Percentiles rank a stretch among this genome's conserved stretches.
These are phyloP conservation scores for Theretra japonica DNA, from an alignment of 2,888 invertebrate species.

Conservation along the genomic window DNA sequence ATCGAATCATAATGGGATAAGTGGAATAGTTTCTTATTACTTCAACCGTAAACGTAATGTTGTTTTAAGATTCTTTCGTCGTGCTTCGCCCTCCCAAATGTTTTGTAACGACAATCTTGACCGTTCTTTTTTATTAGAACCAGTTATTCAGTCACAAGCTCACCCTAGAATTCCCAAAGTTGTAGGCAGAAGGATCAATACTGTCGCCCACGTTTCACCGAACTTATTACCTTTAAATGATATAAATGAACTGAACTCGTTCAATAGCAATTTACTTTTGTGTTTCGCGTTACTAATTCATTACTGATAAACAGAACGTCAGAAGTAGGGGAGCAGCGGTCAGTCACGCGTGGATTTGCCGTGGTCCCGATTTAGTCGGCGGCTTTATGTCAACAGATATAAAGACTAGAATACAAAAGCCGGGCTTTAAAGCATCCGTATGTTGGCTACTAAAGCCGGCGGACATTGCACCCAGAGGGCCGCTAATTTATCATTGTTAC, in stretches of 20 bases:
- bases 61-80: background rate
- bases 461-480: slow-evolving; percentile 67
- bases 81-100: background rate
- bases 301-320: slow-evolving; percentile 7
- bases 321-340: background rate
- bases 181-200: too few species aligned
- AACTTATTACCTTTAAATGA: too few species aligned
- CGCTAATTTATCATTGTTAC: slow-evolving; percentile 80
- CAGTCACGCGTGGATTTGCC: slow-evolving; percentile 2
- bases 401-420: slow-evolving; percentile 59
- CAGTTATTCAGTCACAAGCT: too few species aligned
- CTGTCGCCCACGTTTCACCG: too few species aligned
- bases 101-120: too few species aligned
- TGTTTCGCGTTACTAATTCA: slow-evolving; percentile 8
- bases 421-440: slow-evolving; percentile 61
- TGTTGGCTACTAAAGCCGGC: slow-evolving; percentile 73
- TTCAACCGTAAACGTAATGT: slow-evolving; percentile 14
- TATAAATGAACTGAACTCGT: too few species aligned
- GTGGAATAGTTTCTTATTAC: slow-evolving; percentile 12
- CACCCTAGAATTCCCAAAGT: too few species aligned
- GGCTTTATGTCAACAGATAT: slow-evolving; percentile 57
- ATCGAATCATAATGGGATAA: slow-evolving; percentile 25
- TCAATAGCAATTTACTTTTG: background rate
- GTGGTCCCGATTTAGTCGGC: slow-evolving; percentile 38
- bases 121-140: too few species aligned